Base-by-base conservation (phyloP, 2,113 vertebrate genomes). In the Oostethus manadensis region DNA sequence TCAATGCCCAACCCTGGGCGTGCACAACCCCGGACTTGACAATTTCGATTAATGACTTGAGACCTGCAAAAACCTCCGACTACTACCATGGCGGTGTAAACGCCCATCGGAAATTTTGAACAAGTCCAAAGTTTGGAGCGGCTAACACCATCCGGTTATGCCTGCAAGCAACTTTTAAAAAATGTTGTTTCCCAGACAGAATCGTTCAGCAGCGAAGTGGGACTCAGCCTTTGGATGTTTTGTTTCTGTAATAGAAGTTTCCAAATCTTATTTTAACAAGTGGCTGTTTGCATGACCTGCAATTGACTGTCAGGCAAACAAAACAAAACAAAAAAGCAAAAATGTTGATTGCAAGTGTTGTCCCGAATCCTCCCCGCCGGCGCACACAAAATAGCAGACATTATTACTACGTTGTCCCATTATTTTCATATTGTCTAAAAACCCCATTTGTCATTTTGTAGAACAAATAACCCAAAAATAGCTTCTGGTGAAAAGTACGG, bases 271-370 rank as follows among this genome's bases (percentile, higher is more conserved):
- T 33, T 3, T 4, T 33, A 33, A 33, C 29, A 33, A 33, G 29
- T 33, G 29, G 7, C 29, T 33, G 5, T 33, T 78, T 74, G 11
- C 49, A 49, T 78, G 70, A 73, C 59, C 70, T 42, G 60, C 68
- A 83, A 80, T 81, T 78, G 74, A 76, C 67, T 84, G 54, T 70
- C 49, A 71, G 58, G 54, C 55, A 68, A 59, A 77, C 77, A 78
- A 62, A 55, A 14, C 20, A 7, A 20, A 11, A 20, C 18, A 3
- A 40, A 40, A 40, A 20, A 21, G 7, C 4, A 20, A 21, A 14
- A 55, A 13, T 8, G 53, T 62, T 77, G 77, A 86, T 82, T 78
- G 60, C 66, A 70, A 78, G 71, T 56, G 56, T 73, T 62, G 69
- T 56, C 23, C 43, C 70, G 29, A 42, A 71, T 71, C 60, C 64